Evolutionary conservation across 1,140 invertebrate species (phyloP), one percentile per base, ranked within the genome.

Genomic region (Brachionus paranguensis): DNA sequence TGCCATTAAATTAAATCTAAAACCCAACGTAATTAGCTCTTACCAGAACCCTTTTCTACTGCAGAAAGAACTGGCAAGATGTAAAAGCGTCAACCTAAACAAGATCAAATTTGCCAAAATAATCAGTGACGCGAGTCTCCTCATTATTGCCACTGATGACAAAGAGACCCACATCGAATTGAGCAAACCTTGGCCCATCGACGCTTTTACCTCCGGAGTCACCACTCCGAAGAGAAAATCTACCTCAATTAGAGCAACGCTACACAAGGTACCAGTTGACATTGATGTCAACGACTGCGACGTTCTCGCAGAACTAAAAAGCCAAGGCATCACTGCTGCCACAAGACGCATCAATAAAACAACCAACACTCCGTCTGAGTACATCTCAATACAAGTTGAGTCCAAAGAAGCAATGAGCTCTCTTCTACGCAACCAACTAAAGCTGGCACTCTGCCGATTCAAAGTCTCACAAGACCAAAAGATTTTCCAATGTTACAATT

Each of bases 401-500:
- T 55, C 53, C 0, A 55, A 55, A 55, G 53, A 55, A 24, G 53
- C 6, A 0, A 55, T 55, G 53, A 55, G 17, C 53, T 55, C 17
- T 3, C 53, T 55, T 55, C 0, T 72, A 37, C 11, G 2, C 24
- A 45, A 72, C 24, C 33, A 72, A 1, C 68, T 72, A n/a, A 72
- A 7, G 7, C 14, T 72, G 14, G 68, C 33, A 33, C 17, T 72
- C n/a, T 72, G 33, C 14, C 27, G n/a, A 29, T 55, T 10, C 29
- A 79, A 64, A 50, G 20, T 41, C 6, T 17, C 45, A 17, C 12
- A 27, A 64, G 41, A 79, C 27, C 29, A 55, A 55, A 53, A 79
- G 70, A 72, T 72, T 24, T 1, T 72, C 29, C 76, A 79, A 79
- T 79, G 76, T 10, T 43, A 0, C 20, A 79, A 79, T 60, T 79